These are phyloP conservation scores for Myotis daubentonii DNA, from an alignment of 2,797 vertebrate species.

Conservation along the genomic window DNA sequence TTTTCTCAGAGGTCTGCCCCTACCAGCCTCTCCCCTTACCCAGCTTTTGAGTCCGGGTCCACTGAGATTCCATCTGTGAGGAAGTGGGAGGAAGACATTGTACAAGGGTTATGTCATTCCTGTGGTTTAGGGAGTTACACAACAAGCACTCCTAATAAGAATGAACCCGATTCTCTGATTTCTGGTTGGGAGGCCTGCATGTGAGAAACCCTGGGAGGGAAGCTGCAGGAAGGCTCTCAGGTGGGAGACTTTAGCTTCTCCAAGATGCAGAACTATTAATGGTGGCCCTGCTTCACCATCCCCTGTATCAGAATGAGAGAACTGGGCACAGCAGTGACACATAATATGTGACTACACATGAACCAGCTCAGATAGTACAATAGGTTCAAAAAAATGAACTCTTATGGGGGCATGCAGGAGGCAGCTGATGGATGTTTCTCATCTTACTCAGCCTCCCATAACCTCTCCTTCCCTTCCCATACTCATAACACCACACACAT, in stretches of 20 bases:
- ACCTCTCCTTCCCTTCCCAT: neutral
- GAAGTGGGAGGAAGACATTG: neutral
- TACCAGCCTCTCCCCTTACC: neutral
- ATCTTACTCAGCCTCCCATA: neutral
- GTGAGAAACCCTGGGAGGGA: neutral
- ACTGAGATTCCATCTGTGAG: neutral
- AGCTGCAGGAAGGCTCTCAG: neutral
- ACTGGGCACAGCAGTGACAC: neutral
- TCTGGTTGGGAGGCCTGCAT: neutral
- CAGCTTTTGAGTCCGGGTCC: neutral
- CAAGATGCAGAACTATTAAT: neutral
- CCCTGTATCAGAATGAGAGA: neutral
- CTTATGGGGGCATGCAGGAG: too few relatives aligned
- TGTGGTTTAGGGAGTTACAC: neutral
- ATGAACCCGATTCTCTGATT: neutral
- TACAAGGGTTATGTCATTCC: neutral
- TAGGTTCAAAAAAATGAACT: neutral
- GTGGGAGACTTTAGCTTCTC: neutral
- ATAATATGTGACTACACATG: rapidly evolving
- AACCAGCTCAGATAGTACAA: neutral
- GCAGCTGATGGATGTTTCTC: too few relatives aligned
- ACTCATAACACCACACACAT: rapidly evolving
- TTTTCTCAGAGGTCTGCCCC: neutral
- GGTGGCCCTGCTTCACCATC: neutral
- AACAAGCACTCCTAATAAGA: neutral